Evolutionary conservation across 2,113 vertebrate genomes (phyloP).

Genomic region (Phylloscopus trochiloides): DNA sequence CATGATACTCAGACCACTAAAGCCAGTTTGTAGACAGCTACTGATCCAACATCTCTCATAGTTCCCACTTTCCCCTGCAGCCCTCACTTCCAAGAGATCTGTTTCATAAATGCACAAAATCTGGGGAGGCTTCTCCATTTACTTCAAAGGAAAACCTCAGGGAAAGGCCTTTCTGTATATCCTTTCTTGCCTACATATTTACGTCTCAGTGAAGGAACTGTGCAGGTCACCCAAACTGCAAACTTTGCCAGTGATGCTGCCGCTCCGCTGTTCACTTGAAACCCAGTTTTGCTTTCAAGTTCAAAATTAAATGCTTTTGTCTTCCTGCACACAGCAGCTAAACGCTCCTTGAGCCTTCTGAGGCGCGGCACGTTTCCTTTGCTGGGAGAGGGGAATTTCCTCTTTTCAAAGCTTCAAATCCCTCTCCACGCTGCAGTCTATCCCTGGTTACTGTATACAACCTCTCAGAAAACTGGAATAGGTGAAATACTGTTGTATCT

Average conservation of each 20-base stretch:
- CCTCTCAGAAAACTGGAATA: not conserved
- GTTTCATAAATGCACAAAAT: not conserved
- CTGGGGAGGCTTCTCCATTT: not conserved
- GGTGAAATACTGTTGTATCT: not conserved
- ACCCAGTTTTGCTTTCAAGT: conserved; percentile 34
- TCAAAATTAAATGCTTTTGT: not conserved
- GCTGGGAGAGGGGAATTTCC: not conserved
- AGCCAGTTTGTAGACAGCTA: not conserved
- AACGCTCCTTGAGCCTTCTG: not conserved
- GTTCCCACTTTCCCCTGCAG: not conserved
- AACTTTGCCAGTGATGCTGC: not conserved
- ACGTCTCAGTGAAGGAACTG: not conserved
- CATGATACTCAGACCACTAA: not conserved
- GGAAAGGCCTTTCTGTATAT: not conserved
- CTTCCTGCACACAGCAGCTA: conserved; percentile 34
- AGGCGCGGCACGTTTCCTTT: not conserved
- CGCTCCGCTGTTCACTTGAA: not conserved
- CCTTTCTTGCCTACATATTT: not conserved
- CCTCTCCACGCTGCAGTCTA: not conserved
- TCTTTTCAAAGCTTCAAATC: not conserved
- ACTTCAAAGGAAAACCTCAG: not conserved
- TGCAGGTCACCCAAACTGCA: not conserved
- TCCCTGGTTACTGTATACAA: not conserved
- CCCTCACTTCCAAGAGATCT: not conserved
- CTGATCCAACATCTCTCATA: accelerated